Percentiles rank a stretch among this genome's conserved stretches.
Evolutionary conservation across 2,888 invertebrate species (phyloP).

Genomic region (Anticlea derivata): DNA sequence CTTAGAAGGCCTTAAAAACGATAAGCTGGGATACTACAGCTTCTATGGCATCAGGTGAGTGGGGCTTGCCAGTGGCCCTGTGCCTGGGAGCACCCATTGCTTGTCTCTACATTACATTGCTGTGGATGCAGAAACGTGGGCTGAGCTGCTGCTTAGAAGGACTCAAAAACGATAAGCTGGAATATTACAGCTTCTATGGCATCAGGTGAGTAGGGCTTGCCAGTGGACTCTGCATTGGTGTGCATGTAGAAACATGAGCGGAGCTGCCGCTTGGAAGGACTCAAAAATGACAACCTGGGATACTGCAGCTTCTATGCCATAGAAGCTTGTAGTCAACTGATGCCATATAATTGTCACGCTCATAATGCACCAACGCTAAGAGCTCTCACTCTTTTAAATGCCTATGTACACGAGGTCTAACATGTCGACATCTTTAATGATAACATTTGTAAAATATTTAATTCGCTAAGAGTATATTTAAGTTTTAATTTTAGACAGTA

Average conservation of each 20-base stretch:
- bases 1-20: slow-evolving; percentile 85
- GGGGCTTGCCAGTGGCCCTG: not conserved
- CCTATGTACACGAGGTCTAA: no score
- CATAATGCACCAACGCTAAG: no score
- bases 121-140: slow-evolving; percentile 85
- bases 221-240: no score
- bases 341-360: no score
- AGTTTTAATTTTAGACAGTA: no score
- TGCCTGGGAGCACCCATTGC: no score
- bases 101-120: no score
- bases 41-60: slow-evolving; percentile 88
- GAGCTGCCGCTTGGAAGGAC: slow-evolving; percentile 86
- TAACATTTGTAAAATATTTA: no score
- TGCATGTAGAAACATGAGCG: slow-evolving; percentile 85
- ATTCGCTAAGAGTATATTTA: no score
- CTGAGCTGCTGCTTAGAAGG: slow-evolving; percentile 86
- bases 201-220: slow-evolving; percentile 77
- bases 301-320: slow-evolving; percentile 90
- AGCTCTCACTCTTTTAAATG: no score
- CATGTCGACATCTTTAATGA: no score
- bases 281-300: slow-evolving; percentile 82
- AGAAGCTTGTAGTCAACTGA: no score
- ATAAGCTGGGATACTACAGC: slow-evolving; percentile 85
- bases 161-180: slow-evolving; percentile 81
- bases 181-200: slow-evolving; percentile 89